phyloP scores from a whole-genome alignment of 2,113 vertebrate species.

The Rhinolophus sinicus region DNA sequence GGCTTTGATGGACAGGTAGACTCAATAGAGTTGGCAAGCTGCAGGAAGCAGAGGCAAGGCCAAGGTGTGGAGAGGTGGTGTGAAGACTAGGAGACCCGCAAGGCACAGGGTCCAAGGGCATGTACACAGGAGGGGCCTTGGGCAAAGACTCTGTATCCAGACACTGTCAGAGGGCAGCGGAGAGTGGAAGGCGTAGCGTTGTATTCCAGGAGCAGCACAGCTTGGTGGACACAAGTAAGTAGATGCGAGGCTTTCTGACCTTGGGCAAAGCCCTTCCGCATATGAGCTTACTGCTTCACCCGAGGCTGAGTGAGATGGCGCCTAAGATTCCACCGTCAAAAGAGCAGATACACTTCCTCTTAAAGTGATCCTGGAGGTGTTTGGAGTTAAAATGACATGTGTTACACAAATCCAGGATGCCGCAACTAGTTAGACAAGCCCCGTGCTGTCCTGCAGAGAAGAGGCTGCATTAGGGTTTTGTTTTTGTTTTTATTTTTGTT shows the following conservation, averaged over 20 bases:
- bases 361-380: fast-evolving
- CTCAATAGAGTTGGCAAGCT: neutral
- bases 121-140: neutral
- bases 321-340: neutral
- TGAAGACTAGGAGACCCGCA: neutral
- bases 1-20: neutral
- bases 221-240: neutral
- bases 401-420: neutral
- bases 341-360: neutral
- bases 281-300: neutral
- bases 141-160: neutral
- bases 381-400: neutral
- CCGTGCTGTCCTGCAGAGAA: neutral
- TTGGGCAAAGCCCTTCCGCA: neutral
- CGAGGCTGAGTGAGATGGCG: neutral
- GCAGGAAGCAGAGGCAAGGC: neutral
- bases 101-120: neutral
- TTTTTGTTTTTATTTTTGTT: neutral
- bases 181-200: neutral
- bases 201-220: neutral
- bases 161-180: neutral
- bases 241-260: neutral
- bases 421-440: neutral
- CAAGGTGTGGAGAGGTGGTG: too few relatives aligned
- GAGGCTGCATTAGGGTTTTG: neutral